Conservation (phyloP, 2,113 vertebrate genomes). For the Bufo bufo region DNA sequence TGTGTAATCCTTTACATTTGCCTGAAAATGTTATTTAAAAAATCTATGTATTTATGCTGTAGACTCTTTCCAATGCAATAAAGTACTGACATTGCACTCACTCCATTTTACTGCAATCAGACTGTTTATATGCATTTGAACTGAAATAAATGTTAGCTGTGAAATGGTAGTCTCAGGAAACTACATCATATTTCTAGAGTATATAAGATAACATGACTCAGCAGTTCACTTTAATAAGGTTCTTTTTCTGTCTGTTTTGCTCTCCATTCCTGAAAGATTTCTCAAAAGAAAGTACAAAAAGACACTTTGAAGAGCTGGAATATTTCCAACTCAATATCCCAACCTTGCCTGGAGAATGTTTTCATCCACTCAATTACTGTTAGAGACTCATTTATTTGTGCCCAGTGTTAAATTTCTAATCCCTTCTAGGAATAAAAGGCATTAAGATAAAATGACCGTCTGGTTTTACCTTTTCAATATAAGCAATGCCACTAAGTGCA, state of each 20-base stretch:
- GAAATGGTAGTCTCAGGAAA: conserved; percentile 3
- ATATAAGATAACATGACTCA: conserved; percentile 34
- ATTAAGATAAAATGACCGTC: background rate
- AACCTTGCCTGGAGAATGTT: conserved; percentile 47
- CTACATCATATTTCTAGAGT: background rate
- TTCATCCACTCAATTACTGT: background rate
- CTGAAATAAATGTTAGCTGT: background rate
- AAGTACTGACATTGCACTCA: background rate
- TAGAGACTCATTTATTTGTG: conserved; percentile 41
- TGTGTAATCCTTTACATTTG: background rate
- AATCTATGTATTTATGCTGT: background rate
- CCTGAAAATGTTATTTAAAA: background rate
- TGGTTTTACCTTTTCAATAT: conserved; percentile 52
- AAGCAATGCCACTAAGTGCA: conserved; percentile 31
- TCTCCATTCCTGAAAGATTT: background rate
- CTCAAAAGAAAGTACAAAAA: conserved; percentile 2
- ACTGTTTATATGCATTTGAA: background rate
- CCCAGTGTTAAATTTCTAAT: conserved; percentile 43
- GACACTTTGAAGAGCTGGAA: conserved; percentile 36
- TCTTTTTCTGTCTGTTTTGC: conserved; percentile 28
- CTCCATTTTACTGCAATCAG: background rate
- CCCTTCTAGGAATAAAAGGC: conserved; percentile 41
- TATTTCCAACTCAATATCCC: conserved; percentile 22
- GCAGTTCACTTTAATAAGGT: background rate
- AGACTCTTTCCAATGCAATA: background rate